These are phyloP conservation scores for Subacronicta megacephala DNA, from an alignment of 2,888 invertebrate genomes.

Conservation along the genomic window DNA sequence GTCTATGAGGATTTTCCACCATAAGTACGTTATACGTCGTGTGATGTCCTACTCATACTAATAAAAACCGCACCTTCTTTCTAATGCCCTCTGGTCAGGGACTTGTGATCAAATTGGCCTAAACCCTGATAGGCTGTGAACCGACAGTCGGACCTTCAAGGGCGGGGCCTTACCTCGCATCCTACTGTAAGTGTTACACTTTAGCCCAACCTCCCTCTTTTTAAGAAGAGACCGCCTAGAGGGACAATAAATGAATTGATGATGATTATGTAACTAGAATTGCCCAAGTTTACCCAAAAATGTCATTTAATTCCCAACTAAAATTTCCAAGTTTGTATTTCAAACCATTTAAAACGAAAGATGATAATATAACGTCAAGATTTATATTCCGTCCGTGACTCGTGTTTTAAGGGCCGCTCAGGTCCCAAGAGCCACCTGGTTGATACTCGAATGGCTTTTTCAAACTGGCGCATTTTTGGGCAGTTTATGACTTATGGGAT, in stretches of 20 bases:
- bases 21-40: too few species aligned
- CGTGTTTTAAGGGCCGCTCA: slow-evolving; percentile 18
- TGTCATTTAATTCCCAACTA: slow-evolving; percentile 2
- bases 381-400: slow-evolving; percentile 46
- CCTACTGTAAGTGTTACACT: too few species aligned
- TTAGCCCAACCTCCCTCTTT: too few species aligned
- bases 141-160: too few species aligned
- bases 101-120: too few species aligned
- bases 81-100: too few species aligned
- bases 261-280: slow-evolving; percentile 14
- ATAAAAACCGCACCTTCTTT: too few species aligned
- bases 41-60: too few species aligned
- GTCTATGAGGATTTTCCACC: too few species aligned
- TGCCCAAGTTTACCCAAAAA: slow-evolving; percentile 13
- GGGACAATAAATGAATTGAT: background rate
- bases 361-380: slow-evolving; percentile 26
- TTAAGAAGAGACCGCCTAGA: too few species aligned
- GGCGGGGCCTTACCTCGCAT: too few species aligned
- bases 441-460: slow-evolving; percentile 19
- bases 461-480: background rate
- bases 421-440: slow-evolving; percentile 29
- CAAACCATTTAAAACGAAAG: slow-evolving; percentile 45
- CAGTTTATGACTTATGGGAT: background rate
- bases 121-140: too few species aligned
- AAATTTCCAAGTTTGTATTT: slow-evolving; percentile 29